These are phyloP conservation scores for Petrophora chlorosata DNA, from an alignment of 2,888 invertebrate genomes.

Conservation along the genomic window DNA sequence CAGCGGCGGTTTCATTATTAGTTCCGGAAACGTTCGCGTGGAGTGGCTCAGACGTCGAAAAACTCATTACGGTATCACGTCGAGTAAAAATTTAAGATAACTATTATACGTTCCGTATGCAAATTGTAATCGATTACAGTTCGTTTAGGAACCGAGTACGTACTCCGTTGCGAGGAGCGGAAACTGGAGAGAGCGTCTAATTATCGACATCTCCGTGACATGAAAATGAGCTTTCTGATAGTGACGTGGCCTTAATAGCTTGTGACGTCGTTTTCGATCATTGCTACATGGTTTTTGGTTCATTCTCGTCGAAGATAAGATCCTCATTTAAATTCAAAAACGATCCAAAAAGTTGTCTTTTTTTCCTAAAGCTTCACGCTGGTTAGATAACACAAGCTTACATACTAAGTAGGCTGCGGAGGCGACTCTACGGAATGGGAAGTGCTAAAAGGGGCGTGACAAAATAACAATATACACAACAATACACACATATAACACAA, in stretches of 20 bases:
- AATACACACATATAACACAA: no score
- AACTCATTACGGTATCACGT: conserved; percentile 38
- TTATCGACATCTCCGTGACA: conserved; percentile 27
- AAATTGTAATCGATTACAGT: conserved; percentile 54
- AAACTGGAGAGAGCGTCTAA: conserved; percentile 24
- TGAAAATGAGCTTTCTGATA: conserved; percentile 28
- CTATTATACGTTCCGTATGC: conserved; percentile 55
- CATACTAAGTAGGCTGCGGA: no score
- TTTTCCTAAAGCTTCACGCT: no score
- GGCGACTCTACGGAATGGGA: no score
- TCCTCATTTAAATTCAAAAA: not conserved
- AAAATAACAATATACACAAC: no score
- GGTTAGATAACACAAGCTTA: no score
- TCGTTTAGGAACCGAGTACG: conserved; percentile 37
- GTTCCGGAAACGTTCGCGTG: conserved; percentile 16
- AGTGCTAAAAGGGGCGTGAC: no score
- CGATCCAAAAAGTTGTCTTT: no score
- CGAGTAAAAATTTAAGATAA: conserved; percentile 49
- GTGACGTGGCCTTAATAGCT: conserved; percentile 21
- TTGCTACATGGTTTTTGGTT: conserved; percentile 1
- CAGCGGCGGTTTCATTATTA: conserved; percentile 22
- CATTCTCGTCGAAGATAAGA: conserved; percentile 1
- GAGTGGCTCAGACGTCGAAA: conserved; percentile 23
- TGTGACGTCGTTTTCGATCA: conserved; percentile 6
- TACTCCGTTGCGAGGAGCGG: conserved; percentile 14